Evolutionary conservation across 1,140 invertebrate genomes (phyloP).

Genomic region (Drosophila sp.): DNA sequence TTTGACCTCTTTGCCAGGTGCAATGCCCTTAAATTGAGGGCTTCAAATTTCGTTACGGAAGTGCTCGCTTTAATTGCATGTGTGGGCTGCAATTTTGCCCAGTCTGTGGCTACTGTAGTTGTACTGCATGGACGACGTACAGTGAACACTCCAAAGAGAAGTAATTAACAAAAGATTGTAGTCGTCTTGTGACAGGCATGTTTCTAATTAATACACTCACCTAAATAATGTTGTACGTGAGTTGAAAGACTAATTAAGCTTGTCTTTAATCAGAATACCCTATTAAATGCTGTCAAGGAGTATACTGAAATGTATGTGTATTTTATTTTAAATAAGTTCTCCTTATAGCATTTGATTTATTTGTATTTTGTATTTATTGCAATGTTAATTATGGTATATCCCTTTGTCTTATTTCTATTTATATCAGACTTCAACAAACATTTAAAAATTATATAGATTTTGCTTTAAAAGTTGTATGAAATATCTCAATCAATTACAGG

Average conservation of each 20-base stretch:
- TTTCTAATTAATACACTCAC: neutral
- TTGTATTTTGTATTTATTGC: no score
- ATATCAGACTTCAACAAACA: no score
- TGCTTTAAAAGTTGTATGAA: no score
- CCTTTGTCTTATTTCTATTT: no score
- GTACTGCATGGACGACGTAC: neutral
- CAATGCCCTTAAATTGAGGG: slow-evolving; percentile 37
- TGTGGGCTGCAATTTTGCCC: slow-evolving; percentile 33
- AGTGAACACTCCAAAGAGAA: neutral
- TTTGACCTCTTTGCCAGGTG: slow-evolving; percentile 33
- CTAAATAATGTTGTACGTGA: neutral
- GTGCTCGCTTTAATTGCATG: slow-evolving; percentile 44
- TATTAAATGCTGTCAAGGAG: neutral
- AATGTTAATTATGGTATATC: no score
- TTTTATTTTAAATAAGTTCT: no score
- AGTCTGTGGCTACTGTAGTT: slow-evolving; percentile 11
- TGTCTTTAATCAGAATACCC: slow-evolving; percentile 7
- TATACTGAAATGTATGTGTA: neutral
- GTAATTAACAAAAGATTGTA: neutral
- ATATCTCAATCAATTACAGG: slow-evolving; percentile 4
- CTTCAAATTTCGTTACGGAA: slow-evolving; percentile 38
- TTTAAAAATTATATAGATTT: no score
- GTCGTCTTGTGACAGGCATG: neutral
- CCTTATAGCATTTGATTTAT: no score
- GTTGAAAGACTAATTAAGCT: slow-evolving; percentile 1